phyloP scores from a whole-genome alignment of 1,140 invertebrate species.

The Arion vulgaris region DNA sequence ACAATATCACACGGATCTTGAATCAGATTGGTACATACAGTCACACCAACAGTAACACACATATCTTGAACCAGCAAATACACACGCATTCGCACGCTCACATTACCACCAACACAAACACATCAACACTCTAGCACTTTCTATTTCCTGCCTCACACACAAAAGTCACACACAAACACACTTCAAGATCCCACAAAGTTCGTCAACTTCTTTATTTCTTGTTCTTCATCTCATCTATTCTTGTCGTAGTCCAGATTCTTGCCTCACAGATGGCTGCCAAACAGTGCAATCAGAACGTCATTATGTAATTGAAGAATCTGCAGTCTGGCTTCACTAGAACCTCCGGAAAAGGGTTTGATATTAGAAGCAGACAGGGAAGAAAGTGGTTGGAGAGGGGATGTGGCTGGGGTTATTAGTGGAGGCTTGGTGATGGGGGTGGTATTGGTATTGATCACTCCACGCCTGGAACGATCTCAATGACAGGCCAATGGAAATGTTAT shows the following conservation, averaged over 20 bases:
- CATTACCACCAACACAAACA: too few relatives aligned
- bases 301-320: slow-evolving; percentile 1
- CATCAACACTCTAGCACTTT: too few relatives aligned
- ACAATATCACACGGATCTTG: too few relatives aligned
- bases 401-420: neutral
- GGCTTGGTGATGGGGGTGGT: neutral
- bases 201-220: neutral
- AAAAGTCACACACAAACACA: too few relatives aligned
- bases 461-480: slow-evolving; percentile 16
- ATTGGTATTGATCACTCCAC: slow-evolving; percentile 2
- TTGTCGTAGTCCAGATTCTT: neutral
- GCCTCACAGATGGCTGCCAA: neutral
- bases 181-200: too few relatives aligned
- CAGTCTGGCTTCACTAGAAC: too few relatives aligned
- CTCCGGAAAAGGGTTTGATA: neutral
- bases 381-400: neutral
- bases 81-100: too few relatives aligned
- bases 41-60: too few relatives aligned
- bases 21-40: too few relatives aligned
- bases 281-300: neutral
- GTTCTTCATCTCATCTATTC: neutral
- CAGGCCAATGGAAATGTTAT: slow-evolving; percentile 4
- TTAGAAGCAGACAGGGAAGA: neutral
- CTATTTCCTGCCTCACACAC: too few relatives aligned
- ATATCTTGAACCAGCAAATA: too few relatives aligned